Base-by-base conservation (phyloP, 2,113 vertebrate species). In the Phodopus roborovskii region DNA sequence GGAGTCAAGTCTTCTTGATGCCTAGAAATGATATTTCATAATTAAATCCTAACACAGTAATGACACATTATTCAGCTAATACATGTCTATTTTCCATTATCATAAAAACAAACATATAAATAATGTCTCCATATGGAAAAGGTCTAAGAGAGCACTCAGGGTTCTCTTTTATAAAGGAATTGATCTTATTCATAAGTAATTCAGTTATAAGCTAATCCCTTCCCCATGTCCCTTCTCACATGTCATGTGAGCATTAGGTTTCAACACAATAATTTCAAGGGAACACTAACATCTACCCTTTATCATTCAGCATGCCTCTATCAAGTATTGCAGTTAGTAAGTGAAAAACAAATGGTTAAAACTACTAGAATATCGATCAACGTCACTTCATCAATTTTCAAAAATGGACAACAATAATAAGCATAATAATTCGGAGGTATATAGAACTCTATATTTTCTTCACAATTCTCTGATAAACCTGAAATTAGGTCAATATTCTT, bases 401-500 rank as follows among this genome's bases (percentile, higher is more conserved):
- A 0, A 78, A 42, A 86, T 58, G 6, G 2, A 58, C 24, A 30
- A 4, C 58, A 45, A 3, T 64, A 42, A 9, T 58, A 0, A 95
- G 85, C 7, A 60, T 62, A 22, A 7, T 64, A 86, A 45, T 0
- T 1, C 0, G 42, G 24, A 62, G 11, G 39, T 88, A 39, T 12
- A 45, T 2, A 19, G 3, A 82, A 42, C 1, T 12, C 9, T 77
- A 5, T 24, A 56, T 0, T 88, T 75, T 64, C 17, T 93, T 93
- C 19, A 90, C 0, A 39, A 45, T 87, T 70, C 92, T 64, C 74
- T 68, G 48, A 22, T 15, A 48, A 73, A 68, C 0, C 8, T 53
- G 82, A 92, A 71, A 30, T 15, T 81, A 17, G 62, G 58, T 20
- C 81, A 50, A 84, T 64, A 30, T 68, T 85, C 64, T 91, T 92